Evolutionary conservation across 2,888 invertebrate species (phyloP).

Genomic region (Rhagonycha lutea): DNA sequence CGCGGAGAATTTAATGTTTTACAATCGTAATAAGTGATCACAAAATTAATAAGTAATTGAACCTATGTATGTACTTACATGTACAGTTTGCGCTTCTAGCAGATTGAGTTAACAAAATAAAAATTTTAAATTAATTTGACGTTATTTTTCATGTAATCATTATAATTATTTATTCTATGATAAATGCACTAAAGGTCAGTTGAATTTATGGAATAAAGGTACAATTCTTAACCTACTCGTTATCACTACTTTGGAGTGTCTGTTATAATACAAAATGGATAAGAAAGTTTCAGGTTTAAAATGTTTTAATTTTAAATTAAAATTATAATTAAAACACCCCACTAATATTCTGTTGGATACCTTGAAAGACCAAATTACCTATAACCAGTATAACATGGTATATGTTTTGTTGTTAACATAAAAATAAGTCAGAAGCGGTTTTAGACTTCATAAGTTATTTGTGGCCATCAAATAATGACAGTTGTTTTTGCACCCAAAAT

Average conservation of each 20-base stretch:
- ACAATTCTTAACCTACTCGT: neutral
- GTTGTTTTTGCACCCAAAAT: no score
- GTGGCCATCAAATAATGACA: no score
- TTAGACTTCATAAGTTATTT: no score
- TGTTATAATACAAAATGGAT: neutral
- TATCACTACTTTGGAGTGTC: neutral
- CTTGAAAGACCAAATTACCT: no score
- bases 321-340: neutral
- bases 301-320: neutral
- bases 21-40: no score
- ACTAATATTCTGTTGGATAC: neutral
- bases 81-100: neutral
- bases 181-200: neutral
- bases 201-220: neutral
- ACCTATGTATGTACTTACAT: neutral
- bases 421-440: no score
- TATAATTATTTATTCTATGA: neutral
- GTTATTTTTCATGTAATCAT: neutral
- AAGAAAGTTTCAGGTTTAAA: neutral
- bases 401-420: no score
- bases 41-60: no score
- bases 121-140: neutral
- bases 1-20: no score
- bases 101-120: neutral
- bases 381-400: no score